These are phyloP conservation scores for Seriola dumerili DNA, from an alignment of 2,113 vertebrate species.

Conservation along the genomic window DNA sequence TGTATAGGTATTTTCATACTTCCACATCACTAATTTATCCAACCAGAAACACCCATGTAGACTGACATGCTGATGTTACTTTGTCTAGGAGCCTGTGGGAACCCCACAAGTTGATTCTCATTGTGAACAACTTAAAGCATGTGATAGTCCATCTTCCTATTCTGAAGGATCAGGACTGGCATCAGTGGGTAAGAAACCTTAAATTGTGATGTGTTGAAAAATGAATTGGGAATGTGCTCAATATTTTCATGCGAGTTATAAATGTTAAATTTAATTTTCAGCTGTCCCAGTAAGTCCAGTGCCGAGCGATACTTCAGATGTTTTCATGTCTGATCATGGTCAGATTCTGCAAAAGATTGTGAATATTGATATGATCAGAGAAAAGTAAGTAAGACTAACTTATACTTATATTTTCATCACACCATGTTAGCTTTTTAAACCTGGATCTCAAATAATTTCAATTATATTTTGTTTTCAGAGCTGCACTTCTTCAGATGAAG, in stretches of 20 bases:
- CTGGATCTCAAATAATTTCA: neutral
- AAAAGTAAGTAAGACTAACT: constrained; percentile 38
- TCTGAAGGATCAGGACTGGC: neutral
- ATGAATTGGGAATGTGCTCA: neutral
- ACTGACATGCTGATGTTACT: neutral
- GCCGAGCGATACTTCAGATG: neutral
- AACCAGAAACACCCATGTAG: neutral
- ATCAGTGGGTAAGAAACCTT: neutral
- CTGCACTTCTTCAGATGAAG: constrained; percentile 21
- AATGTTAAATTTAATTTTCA: neutral
- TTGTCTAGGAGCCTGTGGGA: constrained; percentile 32
- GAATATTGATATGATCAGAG: constrained; percentile 14
- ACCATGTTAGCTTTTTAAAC: neutral
- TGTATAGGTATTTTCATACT: too few species aligned
- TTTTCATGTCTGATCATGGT: neutral
- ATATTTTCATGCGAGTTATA: neutral
- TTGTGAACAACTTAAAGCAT: neutral
- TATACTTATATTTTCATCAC: neutral
- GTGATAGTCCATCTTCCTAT: neutral
- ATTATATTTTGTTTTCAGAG: constrained; percentile 27
- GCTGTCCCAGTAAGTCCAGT: neutral
- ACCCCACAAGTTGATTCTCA: neutral
- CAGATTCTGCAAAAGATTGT: neutral
- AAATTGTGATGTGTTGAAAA: neutral
- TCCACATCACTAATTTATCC: neutral